A percentile compares a stretch with the other conserved stretches of the same genome.
Evolutionary conservation across 2,797 vertebrate species (phyloP).

Genomic region (Anolis apletophallus): DNA sequence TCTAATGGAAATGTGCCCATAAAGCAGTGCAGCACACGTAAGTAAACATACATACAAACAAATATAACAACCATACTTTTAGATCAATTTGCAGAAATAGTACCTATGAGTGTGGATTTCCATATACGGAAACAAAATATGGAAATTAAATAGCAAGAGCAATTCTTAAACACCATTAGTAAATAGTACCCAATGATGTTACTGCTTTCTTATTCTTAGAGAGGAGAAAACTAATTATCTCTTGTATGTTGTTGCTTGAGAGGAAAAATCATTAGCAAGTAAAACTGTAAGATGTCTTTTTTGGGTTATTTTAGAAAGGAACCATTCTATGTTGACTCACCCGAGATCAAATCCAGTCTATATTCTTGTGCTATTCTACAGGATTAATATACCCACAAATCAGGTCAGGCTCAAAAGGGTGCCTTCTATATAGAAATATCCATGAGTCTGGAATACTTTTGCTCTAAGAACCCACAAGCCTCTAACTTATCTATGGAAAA

Average conservation of each 20-base stretch:
- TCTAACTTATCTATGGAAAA: background rate
- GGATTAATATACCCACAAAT: background rate
- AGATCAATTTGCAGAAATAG: background rate
- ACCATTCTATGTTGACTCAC: background rate
- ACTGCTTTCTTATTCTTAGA: too few species aligned
- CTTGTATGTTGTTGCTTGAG: too few species aligned
- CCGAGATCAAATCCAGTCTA: background rate
- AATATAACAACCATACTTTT: background rate
- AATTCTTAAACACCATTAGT: background rate
- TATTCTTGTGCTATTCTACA: background rate
- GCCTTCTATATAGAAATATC: background rate
- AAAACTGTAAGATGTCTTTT: too few species aligned
- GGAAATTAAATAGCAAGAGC: background rate
- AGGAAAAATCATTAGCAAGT: too few species aligned
- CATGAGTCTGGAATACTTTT: background rate
- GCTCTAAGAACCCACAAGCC: background rate
- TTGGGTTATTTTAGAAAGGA: too few species aligned
- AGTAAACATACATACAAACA: too few species aligned
- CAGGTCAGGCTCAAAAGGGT: background rate
- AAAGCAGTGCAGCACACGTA: too few species aligned
- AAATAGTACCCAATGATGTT: too few species aligned
- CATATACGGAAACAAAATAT: background rate
- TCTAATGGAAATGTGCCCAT: background rate
- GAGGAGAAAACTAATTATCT: too few species aligned
- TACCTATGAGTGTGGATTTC: background rate